Conservation (phyloP, 2,888 invertebrate genomes). For the Molorchus minor region DNA sequence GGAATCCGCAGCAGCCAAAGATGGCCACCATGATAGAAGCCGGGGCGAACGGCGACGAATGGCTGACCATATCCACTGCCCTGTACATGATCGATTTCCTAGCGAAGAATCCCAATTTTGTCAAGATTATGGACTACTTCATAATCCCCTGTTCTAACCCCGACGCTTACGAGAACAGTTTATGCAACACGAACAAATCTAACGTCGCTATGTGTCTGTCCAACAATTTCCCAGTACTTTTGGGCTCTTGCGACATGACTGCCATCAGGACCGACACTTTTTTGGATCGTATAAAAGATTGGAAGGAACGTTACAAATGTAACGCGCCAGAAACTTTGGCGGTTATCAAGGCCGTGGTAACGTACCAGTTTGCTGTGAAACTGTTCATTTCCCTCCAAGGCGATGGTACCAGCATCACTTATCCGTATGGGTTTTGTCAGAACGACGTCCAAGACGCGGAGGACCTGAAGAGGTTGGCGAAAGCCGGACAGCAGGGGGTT, state of each 20-base stretch:
- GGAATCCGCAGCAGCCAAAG: conserved; percentile 10
- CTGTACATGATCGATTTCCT: conserved; percentile 46
- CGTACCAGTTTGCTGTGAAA: conserved; percentile 33
- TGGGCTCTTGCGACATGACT: conserved; percentile 36
- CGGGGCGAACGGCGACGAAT: conserved; percentile 44
- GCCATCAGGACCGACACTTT: conserved; percentile 33
- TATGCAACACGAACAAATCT: conserved; percentile 9
- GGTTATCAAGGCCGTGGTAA: conserved; percentile 29
- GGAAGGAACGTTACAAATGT: conserved; percentile 40
- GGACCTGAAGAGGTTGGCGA: conserved; percentile 38
- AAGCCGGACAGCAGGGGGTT: conserved; percentile 32
- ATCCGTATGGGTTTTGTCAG: conserved; percentile 40
- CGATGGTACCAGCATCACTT: conserved; percentile 38
- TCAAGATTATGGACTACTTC: conserved; percentile 43
- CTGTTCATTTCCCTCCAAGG: conserved; percentile 44
- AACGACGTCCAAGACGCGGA: conserved; percentile 20
- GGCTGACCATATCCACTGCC: conserved; percentile 44
- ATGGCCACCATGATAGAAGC: conserved; percentile 44
- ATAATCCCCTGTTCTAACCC: conserved; percentile 51
- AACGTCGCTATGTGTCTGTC: conserved; percentile 31
- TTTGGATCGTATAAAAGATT: conserved; percentile 37
- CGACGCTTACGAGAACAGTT: conserved; percentile 44
- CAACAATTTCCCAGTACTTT: conserved; percentile 40
- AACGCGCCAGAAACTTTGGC: conserved; percentile 34
- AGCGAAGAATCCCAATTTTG: conserved; percentile 35